Evolutionary conservation across 2,797 vertebrate genomes (phyloP).

Genomic region (Diplodus sargus): DNA sequence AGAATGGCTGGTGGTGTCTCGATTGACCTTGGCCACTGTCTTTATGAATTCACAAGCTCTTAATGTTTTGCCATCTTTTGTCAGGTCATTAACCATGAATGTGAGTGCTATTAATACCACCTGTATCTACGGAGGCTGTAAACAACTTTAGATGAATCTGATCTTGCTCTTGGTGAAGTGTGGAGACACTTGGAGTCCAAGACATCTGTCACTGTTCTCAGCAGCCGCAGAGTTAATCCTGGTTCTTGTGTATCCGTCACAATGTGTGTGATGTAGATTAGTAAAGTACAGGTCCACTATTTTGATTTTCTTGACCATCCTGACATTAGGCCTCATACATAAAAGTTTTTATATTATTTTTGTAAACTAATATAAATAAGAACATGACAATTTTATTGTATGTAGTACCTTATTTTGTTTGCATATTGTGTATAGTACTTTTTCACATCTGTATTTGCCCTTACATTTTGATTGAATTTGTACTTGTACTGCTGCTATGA

Average conservation of each 20-base stretch:
- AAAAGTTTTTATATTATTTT: slow-evolving; percentile 1
- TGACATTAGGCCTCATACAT: background rate
- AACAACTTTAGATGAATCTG: slow-evolving; percentile 66
- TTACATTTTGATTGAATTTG: too few species aligned
- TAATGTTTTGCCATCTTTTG: slow-evolving; percentile 58
- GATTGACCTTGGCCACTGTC: slow-evolving; percentile 48
- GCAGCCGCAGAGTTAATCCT: slow-evolving; percentile 54
- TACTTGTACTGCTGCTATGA: too few species aligned
- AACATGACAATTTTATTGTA: background rate
- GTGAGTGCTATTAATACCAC: slow-evolving; percentile 73
- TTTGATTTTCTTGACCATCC: background rate
- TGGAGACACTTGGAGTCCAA: slow-evolving; percentile 65
- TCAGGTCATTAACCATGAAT: slow-evolving; percentile 55
- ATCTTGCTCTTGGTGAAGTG: slow-evolving; percentile 62
- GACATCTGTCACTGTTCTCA: slow-evolving; percentile 69
- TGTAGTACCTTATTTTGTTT: too few species aligned
- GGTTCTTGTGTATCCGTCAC: slow-evolving; percentile 25
- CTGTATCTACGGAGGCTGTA: slow-evolving; percentile 59
- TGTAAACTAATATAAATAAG: background rate
- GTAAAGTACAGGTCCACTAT: background rate
- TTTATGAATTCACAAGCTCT: slow-evolving; percentile 55
- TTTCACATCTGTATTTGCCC: too few species aligned
- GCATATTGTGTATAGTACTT: too few species aligned
- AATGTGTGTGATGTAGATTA: slow-evolving; percentile 19
- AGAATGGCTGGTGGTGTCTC: slow-evolving; percentile 8